Evolutionary conservation across 1,140 invertebrate genomes (phyloP), one percentile per base, ranked within the genome.

Genomic region (Medauroidea extradentata): DNA sequence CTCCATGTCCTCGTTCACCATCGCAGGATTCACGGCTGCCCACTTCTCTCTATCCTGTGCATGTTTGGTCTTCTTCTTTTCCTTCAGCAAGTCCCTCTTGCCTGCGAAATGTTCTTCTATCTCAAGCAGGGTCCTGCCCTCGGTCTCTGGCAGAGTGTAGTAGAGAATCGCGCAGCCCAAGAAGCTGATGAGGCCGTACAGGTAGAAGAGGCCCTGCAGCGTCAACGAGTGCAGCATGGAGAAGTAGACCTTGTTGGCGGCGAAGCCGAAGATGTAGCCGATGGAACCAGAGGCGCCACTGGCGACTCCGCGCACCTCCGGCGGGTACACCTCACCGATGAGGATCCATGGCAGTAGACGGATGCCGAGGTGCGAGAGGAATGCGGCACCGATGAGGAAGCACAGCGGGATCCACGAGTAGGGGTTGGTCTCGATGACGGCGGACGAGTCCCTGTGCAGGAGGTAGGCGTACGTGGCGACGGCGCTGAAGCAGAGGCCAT

Each of bases 51-150:
- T 25, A 1, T 41, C 3, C 2, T n/a, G 21, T 18, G 48, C 34
- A 1, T 68, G 1, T 14, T 67, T 49, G 1, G 71, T 63, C 11
- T 48, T 69, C 0, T 27, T 77, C n/a, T 48, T 55, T 23, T 56
- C 38, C 42, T 59, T 63, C 11, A 56, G 71, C 2, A 82, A 72
- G 67, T 70, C 82, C 61, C 76, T 76, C 14, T 80, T 66, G 1
- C 83, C 83, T 0, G 83, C 80, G 61, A 84, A 89, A 65, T 89
- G 86, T 27, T 86, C 83, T 43, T 70, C 66, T 34, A 88, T 85
- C 73, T 95, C 89, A 61, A 84, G 80, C 3, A 94, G 73, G 0
- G 85, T 85, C 68, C 87, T 86, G 0, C 88, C 88, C 73, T 94
- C 93, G 0, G 93, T 96, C 78, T 96, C 91, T 1, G 90, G 90